Evolutionary conservation across 1,140 invertebrate species (phyloP), one percentile per base, ranked within the genome.

Genomic region (Schmidtea mediterranea): DNA sequence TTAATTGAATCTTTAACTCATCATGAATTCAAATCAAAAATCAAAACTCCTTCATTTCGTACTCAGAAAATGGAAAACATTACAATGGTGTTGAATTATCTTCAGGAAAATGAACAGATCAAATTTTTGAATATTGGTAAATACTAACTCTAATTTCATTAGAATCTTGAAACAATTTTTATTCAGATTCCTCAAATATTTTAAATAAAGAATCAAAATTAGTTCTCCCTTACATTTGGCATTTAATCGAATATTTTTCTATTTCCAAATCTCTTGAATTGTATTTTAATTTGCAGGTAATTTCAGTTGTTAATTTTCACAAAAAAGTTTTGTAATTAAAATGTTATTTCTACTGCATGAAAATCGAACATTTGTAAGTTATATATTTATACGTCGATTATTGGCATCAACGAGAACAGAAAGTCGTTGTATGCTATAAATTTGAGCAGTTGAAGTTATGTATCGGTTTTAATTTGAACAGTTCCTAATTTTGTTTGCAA

Each of bases 61-160:
- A 80, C 78, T 23, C 80, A 83, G 45, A 63, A 59, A 38, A 37
- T 59, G 24, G 54, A 55, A 49, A 84, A 84, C 68, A 80, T 84
- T 1, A 79, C 78, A 6, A 77, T 82, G 47, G 80, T 78, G 16
- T 69, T 86, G 15, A 77, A 79, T 57, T 84, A 83, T 62, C 69
- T 84, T 9, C 72, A 76, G 57, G 73, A 78, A 50, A 75, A 80
- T 57, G 78, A 83, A 64, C 74, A 75, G 54, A 81, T 84, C 58
- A 74, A 76, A 57, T 77, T 84, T 61, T 78, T 84, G 55, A 84
- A 83, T 62, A 86, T 86, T 56, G 81, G 80, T 82, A 63, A 75
- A 76, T 9, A 48, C 8, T 13, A 26, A 74, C 19, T 38, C 36
- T 32, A 15, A 8, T 9, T 10, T 51, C 5, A 37, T 43, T 52